Percentiles rank a stretch among this genome's conserved stretches.
Conservation (phyloP, 2,888 invertebrate species). For the Lepas anatifera region DNA sequence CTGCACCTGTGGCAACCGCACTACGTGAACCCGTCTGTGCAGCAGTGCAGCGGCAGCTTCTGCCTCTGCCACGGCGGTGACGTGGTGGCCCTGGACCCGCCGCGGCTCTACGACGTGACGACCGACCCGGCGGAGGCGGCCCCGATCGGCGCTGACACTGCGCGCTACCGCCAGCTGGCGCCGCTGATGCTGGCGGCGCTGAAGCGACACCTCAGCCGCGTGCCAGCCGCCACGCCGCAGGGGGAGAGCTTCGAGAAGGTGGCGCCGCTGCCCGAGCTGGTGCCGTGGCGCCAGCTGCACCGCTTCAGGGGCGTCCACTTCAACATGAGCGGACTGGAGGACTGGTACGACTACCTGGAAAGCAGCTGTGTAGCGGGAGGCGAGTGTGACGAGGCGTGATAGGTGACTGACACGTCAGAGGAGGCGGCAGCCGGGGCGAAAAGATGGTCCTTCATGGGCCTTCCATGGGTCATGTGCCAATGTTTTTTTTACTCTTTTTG, state of each 20-base stretch:
- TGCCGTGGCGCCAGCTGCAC: neutral
- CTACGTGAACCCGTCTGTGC: slow-evolving; percentile 17
- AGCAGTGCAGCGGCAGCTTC: slow-evolving; percentile 19
- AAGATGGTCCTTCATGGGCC: too few relatives aligned
- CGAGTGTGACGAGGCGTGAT: too few relatives aligned
- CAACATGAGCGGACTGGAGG: neutral
- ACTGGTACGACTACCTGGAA: neutral
- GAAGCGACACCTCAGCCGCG: neutral
- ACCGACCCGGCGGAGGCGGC: slow-evolving; percentile 20
- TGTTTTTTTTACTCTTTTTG: too few relatives aligned
- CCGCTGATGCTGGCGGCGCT: neutral
- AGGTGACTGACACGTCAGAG: too few relatives aligned
- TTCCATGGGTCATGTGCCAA: too few relatives aligned
- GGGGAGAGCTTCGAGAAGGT: neutral
- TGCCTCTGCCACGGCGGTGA: slow-evolving; percentile 20
- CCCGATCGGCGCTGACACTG: neutral
- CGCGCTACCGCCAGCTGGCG: neutral
- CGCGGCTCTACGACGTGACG: slow-evolving; percentile 18
- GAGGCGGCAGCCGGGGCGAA: too few relatives aligned
- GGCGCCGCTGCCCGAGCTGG: neutral
- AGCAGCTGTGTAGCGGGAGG: too few relatives aligned
- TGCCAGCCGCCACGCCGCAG: neutral
- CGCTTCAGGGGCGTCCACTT: neutral
- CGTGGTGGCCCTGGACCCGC: slow-evolving; percentile 15
- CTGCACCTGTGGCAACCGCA: slow-evolving; percentile 17